Evolutionary conservation across 2,113 vertebrate species (phyloP).

Genomic region (Ctenodactylus gundi): DNA sequence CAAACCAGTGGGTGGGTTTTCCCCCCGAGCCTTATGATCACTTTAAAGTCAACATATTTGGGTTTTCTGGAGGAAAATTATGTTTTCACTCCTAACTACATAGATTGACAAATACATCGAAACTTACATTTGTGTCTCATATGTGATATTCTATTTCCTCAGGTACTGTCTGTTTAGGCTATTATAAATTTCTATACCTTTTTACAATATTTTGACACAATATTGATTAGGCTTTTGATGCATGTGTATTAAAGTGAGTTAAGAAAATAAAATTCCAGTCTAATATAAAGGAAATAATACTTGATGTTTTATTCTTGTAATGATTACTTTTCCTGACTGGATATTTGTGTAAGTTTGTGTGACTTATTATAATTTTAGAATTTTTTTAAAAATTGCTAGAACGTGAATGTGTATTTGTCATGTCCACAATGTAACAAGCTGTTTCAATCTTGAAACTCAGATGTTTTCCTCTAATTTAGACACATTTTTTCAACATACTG

Average conservation of each 20-base stretch:
- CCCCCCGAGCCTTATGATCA: background rate
- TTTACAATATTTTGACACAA: conserved; percentile 19
- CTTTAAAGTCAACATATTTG: background rate
- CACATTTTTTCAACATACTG: background rate
- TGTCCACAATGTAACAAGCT: background rate
- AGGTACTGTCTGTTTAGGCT: background rate
- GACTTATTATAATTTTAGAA: background rate
- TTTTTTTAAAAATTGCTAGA: background rate
- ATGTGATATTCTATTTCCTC: conserved; percentile 15
- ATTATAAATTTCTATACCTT: background rate
- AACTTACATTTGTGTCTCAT: background rate
- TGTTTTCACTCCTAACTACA: background rate
- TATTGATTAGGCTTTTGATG: background rate
- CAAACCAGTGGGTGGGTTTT: background rate
- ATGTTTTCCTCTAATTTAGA: background rate
- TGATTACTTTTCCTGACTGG: background rate
- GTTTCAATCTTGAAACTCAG: background rate
- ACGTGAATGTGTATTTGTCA: background rate
- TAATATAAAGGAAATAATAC: conserved; percentile 1
- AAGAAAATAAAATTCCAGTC: background rate
- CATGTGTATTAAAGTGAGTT: background rate
- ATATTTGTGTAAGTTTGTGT: background rate
- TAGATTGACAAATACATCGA: background rate
- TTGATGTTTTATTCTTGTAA: background rate
- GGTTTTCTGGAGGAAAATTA: background rate